Base-by-base conservation (phyloP, 2,113 vertebrate genomes). In the Dipodomys spectabilis region DNA sequence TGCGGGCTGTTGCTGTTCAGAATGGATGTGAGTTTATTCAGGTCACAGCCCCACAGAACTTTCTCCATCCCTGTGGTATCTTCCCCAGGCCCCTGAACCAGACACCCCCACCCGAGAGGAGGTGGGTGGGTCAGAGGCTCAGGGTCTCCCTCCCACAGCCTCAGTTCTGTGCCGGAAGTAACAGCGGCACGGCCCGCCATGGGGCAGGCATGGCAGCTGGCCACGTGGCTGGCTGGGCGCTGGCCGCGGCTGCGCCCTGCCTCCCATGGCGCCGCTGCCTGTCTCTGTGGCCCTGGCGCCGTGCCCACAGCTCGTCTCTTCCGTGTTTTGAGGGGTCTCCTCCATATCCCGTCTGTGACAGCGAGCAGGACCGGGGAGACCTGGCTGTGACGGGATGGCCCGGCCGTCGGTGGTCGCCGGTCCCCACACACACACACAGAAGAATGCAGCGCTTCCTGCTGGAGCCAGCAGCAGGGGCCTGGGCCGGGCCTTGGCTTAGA, bases 1-100 rank as follows among this genome's bases (percentile, higher is more conserved):
- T 97, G 97, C 89, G 94, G 87, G 94, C 96, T 96, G 92, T 89
- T 93, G 96, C 84, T 35, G 0, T 80, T 13, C 64, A 74, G 28
- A 44, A 64, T 39, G 4, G 82, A 8, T 94, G 89, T 78, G 93
- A 53, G 44, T 27, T 71, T 93, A 60, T 85, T 92, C 49, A 9
- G 25, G 57, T 62, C 80, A 60, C 23, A 45, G 67, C 81, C 75
- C n/a, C 62, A 60, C 53, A 92, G 71, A 57, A 3, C 30, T 39
- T 39, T 32, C 72, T 64, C 28, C 30, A 0, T 28, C 49, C 3
- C 75, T 53, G 28, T 32, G 77, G 62, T 39, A 15, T 16, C 68
- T 23, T 18, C 28, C 30, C 13, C 9, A 18, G n/a, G 25, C 69
- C 11, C 11, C 35, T 4, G 0, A 0, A 7, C 28, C 2, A 1